phyloP scores from a whole-genome alignment of 2,797 vertebrate genomes.

The Notolabrus celidotus region DNA sequence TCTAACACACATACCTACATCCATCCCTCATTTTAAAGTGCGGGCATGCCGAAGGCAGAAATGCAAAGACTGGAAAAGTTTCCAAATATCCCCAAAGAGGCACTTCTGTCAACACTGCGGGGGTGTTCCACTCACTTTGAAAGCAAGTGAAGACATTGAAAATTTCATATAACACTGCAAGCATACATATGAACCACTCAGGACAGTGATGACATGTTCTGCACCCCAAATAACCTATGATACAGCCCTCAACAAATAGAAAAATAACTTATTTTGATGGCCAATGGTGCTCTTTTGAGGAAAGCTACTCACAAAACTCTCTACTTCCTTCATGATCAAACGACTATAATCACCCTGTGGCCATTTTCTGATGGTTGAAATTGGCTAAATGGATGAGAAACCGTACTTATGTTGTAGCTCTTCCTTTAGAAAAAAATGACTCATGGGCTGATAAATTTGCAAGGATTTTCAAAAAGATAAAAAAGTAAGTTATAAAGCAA shows the following conservation, averaged over 20 bases:
- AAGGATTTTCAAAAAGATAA: too few relatives aligned
- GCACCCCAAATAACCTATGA: not conserved
- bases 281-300: not conserved
- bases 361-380: too few relatives aligned
- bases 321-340: not conserved
- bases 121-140: conserved; percentile 40
- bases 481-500: too few relatives aligned
- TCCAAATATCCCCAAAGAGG: conserved; percentile 43
- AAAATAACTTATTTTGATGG: not conserved
- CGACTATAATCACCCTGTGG: not conserved
- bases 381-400: too few relatives aligned
- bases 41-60: conserved; percentile 29
- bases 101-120: conserved; percentile 40
- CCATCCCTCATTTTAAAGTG: conserved; percentile 38
- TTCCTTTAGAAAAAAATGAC: too few relatives aligned
- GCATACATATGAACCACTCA: conserved; percentile 21
- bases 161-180: conserved; percentile 20
- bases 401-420: too few relatives aligned
- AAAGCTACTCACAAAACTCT: not conserved
- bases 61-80: conserved; percentile 40
- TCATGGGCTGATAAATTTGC: too few relatives aligned
- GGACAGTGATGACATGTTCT: not conserved
- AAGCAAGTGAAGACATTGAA: conserved; percentile 24
- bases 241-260: not conserved
- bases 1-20: too few relatives aligned